A percentile compares a stretch with the other conserved stretches of the same genome.
Evolutionary conservation across 2,888 invertebrate genomes (phyloP).

Genomic region (Stramonita haemastoma): DNA sequence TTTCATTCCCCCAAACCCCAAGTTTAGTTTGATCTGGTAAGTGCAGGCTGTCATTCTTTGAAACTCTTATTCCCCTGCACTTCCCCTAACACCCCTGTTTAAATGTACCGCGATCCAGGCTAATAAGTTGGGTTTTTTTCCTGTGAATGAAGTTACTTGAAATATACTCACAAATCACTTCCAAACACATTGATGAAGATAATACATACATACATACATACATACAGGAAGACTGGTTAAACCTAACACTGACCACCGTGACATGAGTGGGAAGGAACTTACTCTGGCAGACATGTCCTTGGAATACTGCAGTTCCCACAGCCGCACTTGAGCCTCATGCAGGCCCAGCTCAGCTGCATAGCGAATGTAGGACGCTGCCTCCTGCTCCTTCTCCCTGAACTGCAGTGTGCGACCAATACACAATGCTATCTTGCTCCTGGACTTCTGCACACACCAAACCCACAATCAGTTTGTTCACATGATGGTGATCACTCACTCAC

Average conservation of each 20-base stretch:
- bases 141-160: neutral
- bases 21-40: no score
- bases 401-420: slow-evolving; percentile 72
- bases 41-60: no score
- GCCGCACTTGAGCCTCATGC: slow-evolving; percentile 63
- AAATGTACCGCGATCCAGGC: neutral
- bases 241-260: neutral
- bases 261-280: neutral
- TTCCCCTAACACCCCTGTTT: no score
- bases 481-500: neutral
- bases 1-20: neutral
- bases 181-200: neutral
- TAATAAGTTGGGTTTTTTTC: neutral
- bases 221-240: neutral
- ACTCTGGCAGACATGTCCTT: neutral
- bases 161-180: neutral
- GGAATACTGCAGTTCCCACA: slow-evolving; percentile 61
- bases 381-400: slow-evolving; percentile 56
- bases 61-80: no score
- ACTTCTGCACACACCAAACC: neutral
- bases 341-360: slow-evolving; percentile 62
- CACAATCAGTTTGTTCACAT: neutral
- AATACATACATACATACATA: no score
- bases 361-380: slow-evolving; percentile 59
- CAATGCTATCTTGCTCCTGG: slow-evolving; percentile 53